Percentiles rank a stretch among this genome's conserved stretches.
Evolutionary conservation across 2,888 invertebrate species (phyloP).

Genomic region (Cecidostiba fungosa): DNA sequence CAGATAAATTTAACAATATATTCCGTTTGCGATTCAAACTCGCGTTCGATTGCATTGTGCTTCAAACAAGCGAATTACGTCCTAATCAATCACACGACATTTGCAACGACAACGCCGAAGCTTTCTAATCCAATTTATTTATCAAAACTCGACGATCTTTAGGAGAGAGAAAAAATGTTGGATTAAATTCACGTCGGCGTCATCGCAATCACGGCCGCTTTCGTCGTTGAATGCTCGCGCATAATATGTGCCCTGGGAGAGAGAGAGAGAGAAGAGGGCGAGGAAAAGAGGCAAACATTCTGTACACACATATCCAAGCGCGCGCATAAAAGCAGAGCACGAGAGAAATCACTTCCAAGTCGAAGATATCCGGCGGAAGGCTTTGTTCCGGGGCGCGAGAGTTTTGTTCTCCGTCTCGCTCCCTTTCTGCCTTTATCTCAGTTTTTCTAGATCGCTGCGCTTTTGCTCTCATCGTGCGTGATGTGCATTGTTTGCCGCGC

Average conservation of each 20-base stretch:
- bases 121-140: too few relatives aligned
- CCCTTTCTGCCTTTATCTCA: conserved; percentile 49
- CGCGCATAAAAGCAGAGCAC: background rate
- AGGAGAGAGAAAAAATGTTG: too few relatives aligned
- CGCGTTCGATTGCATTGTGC: background rate
- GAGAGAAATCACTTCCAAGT: conserved; percentile 52
- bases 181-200: too few relatives aligned
- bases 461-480: conserved; percentile 25
- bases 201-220: too few relatives aligned
- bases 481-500: conserved; percentile 15
- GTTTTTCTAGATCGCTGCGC: conserved; percentile 60
- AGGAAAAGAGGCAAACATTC: background rate
- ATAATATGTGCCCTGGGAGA: too few relatives aligned
- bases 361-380: conserved; percentile 51
- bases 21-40: background rate
- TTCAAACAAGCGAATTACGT: too few relatives aligned
- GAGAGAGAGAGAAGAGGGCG: background rate
- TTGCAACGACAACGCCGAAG: too few relatives aligned
- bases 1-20: background rate
- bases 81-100: too few relatives aligned
- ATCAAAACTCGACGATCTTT: too few relatives aligned
- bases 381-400: conserved; percentile 56
- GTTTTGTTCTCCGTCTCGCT: conserved; percentile 46
- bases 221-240: too few relatives aligned
- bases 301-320: too few relatives aligned